Conservation (phyloP, 2,888 invertebrate genomes). For the Antitype chi region DNA sequence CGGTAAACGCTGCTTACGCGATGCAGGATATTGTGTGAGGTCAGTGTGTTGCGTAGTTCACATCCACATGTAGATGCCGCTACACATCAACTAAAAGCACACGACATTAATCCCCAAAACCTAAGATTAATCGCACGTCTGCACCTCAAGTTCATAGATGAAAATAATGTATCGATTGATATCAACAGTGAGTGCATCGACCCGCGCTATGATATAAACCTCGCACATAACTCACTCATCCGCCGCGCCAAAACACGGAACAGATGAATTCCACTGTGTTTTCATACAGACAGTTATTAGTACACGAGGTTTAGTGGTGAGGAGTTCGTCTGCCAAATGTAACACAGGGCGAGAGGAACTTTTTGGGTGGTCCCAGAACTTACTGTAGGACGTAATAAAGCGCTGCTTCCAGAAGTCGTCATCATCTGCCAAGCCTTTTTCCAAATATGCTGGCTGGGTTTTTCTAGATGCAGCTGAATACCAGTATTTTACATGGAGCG, state of each 20-base stretch:
- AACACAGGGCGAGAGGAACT: neutral
- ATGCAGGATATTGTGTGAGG: too few relatives aligned
- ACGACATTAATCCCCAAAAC: too few relatives aligned
- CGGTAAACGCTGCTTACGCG: too few relatives aligned
- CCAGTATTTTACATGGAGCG: too few relatives aligned
- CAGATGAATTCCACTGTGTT: slow-evolving; percentile 40
- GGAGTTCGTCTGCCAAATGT: slow-evolving; percentile 2
- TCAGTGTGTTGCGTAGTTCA: too few relatives aligned
- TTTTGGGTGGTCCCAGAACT: slow-evolving; percentile 11
- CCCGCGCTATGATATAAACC: slow-evolving; percentile 46
- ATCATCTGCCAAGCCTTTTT: too few relatives aligned
- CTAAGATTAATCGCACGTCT: slow-evolving; percentile 19
- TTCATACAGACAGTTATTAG: slow-evolving; percentile 26
- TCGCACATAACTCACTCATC: slow-evolving; percentile 41
- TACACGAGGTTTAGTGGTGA: neutral
- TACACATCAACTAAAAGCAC: too few relatives aligned
- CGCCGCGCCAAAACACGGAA: slow-evolving; percentile 56
- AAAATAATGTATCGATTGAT: slow-evolving; percentile 54
- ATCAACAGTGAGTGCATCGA: slow-evolving; percentile 56
- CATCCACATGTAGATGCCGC: too few relatives aligned
- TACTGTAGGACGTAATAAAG: neutral
- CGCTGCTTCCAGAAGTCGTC: neutral
- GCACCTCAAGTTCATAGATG: slow-evolving; percentile 40
- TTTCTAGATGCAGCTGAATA: too few relatives aligned
- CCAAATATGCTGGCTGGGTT: too few relatives aligned